phyloP scores from a whole-genome alignment of 1,140 invertebrate species.

The Camponotus pennsylvanicus region DNA sequence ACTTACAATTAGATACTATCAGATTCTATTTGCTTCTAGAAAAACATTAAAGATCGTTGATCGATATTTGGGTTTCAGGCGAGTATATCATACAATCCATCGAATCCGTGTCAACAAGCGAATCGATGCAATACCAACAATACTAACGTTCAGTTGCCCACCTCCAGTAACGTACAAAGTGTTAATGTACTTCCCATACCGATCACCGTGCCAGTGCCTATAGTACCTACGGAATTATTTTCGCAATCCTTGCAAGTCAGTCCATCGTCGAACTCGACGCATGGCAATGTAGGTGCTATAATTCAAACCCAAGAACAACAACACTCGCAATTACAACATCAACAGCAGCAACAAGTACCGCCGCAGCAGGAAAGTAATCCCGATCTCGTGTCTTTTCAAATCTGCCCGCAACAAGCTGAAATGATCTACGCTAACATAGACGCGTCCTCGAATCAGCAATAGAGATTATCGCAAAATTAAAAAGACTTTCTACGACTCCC shows the following conservation, averaged over 20 bases:
- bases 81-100: slow-evolving; percentile 79
- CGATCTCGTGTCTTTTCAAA: slow-evolving; percentile 80
- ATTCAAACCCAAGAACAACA: slow-evolving; percentile 73
- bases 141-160: slow-evolving; percentile 74
- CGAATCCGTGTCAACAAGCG: slow-evolving; percentile 75
- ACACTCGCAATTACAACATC: slow-evolving; percentile 63
- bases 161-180: slow-evolving; percentile 74
- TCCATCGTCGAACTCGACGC: slow-evolving; percentile 63
- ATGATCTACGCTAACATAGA: slow-evolving; percentile 81
- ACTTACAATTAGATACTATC: background rate
- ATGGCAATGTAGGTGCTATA: slow-evolving; percentile 77
- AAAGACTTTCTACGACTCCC: background rate
- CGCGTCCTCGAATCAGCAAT: slow-evolving; percentile 72
- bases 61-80: slow-evolving; percentile 72
- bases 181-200: slow-evolving; percentile 80
- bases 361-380: slow-evolving; percentile 70
- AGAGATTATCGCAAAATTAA: slow-evolving; percentile 75
- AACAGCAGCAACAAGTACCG: slow-evolving; percentile 67
- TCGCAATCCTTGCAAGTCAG: slow-evolving; percentile 76
- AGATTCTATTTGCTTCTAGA: background rate
- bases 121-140: slow-evolving; percentile 78
- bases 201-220: slow-evolving; percentile 80
- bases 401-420: slow-evolving; percentile 79
- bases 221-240: slow-evolving; percentile 82
- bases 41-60: background rate